phyloP scores from a whole-genome alignment of 2,113 vertebrate genomes.

The Choloepus hoffmanni region DNA sequence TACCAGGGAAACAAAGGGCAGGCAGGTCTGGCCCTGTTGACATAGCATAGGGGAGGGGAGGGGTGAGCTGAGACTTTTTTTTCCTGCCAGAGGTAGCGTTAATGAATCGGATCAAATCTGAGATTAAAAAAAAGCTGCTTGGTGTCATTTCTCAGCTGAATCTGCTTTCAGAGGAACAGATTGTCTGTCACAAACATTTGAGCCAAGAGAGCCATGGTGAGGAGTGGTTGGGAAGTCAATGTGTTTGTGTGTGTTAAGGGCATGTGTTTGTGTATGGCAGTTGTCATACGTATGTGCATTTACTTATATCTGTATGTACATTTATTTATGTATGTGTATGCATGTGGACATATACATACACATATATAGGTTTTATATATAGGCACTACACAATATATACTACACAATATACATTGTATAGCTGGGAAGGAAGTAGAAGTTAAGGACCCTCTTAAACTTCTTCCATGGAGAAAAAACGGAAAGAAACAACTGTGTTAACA shows the following conservation, averaged over 20 bases:
- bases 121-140: background rate
- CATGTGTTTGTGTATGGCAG: background rate
- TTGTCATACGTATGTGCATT: background rate
- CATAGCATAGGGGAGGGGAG: background rate
- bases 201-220: conserved; percentile 18
- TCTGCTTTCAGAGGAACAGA: conserved; percentile 29
- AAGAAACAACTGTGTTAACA: background rate
- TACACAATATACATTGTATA: background rate
- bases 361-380: background rate
- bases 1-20: background rate
- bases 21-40: background rate
- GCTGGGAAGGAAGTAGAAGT: conserved; percentile 18
- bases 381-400: background rate
- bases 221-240: conserved; percentile 49
- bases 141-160: background rate
- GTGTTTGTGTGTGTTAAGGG: background rate
- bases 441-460: background rate
- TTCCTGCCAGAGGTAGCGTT: background rate
- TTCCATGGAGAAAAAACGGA: background rate
- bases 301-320: background rate
- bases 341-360: background rate
- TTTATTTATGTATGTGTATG: background rate
- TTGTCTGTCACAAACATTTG: background rate
- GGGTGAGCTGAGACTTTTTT: background rate
- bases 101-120: background rate